Conservation (phyloP, 2,888 invertebrate species). For the Neocrepidodera transversa region DNA sequence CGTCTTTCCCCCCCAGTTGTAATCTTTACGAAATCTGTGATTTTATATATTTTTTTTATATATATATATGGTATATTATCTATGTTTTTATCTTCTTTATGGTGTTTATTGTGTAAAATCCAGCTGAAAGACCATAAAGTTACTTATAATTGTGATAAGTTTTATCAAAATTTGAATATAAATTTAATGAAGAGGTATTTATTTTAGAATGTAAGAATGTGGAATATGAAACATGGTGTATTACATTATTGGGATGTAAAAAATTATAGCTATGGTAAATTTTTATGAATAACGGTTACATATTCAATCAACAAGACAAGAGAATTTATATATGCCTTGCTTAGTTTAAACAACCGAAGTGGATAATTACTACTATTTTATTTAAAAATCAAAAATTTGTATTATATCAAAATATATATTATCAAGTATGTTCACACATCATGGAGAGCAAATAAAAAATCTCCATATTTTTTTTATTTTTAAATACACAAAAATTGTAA, state of each 20-base stretch:
- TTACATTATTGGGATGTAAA: neutral
- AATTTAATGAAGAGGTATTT: constrained; percentile 14
- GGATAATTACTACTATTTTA: too few relatives aligned
- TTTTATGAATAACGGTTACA: too few relatives aligned
- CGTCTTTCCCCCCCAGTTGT: constrained; percentile 33
- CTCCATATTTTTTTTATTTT: too few relatives aligned
- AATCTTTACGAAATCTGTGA: constrained; percentile 39
- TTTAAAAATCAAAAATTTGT: too few relatives aligned
- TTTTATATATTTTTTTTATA: constrained; percentile 34
- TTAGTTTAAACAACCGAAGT: too few relatives aligned
- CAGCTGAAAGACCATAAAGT: neutral
- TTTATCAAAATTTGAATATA: constrained; percentile 25
- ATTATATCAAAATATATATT: too few relatives aligned
- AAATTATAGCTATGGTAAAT: neutral
- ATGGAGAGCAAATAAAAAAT: too few relatives aligned
- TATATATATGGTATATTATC: constrained; percentile 37
- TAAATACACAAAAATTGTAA: too few relatives aligned
- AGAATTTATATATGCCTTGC: too few relatives aligned
- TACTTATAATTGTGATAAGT: constrained; percentile 7
- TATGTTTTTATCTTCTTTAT: constrained; percentile 26
- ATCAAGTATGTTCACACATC: too few relatives aligned
- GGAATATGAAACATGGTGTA: neutral
- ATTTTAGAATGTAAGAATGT: constrained; percentile 22
- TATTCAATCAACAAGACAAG: too few relatives aligned
- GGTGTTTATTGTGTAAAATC: constrained; percentile 15